phyloP scores from a whole-genome alignment of 2,797 vertebrate species.

The Rhynchotus rufescens region DNA sequence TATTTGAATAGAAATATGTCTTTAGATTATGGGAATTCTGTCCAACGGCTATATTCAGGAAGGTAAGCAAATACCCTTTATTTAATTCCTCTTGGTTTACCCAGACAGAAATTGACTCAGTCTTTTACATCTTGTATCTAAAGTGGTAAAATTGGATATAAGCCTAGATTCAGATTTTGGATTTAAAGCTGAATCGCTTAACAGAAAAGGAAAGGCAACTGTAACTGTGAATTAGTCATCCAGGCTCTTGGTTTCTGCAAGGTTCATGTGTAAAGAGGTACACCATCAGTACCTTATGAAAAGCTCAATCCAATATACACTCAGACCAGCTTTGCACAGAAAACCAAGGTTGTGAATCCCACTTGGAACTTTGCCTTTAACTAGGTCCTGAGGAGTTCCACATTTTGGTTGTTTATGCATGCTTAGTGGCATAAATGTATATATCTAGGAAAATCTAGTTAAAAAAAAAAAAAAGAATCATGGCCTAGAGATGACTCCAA shows the following conservation, averaged over 20 bases:
- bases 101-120: background rate
- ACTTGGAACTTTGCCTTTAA: background rate
- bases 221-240: background rate
- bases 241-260: background rate
- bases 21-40: background rate
- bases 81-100: rapidly evolving
- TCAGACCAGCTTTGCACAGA: rapidly evolving
- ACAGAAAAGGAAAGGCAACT: rapidly evolving
- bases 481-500: background rate
- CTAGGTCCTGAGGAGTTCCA: background rate
- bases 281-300: background rate
- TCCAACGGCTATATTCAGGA: background rate
- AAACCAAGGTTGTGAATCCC: background rate
- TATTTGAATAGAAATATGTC: background rate
- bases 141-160: background rate
- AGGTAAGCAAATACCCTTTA: background rate
- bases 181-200: background rate
- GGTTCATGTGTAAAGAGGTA: background rate
- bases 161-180: background rate
- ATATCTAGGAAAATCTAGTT: background rate
- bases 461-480: background rate
- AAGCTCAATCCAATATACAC: background rate
- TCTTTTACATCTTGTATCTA: background rate
- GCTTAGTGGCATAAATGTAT: background rate
- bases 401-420: background rate